A percentile compares a stretch with the other conserved stretches of the same genome.
phyloP scores from a whole-genome alignment of 1,140 invertebrate species.

The Pemphigus obesinymphae region DNA sequence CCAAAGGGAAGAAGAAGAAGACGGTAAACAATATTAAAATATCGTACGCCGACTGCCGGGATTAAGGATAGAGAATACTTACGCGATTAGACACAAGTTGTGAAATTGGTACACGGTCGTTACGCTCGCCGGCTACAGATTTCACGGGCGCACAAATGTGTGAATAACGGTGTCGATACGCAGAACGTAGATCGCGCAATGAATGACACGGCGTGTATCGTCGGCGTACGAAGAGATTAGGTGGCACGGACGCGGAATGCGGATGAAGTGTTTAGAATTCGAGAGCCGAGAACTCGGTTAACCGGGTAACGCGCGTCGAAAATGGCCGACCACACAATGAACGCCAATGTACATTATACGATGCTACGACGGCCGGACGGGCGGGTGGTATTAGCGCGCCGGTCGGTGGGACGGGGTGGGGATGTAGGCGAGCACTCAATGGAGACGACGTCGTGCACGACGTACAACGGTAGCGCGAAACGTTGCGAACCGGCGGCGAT shows the following conservation, averaged over 20 bases:
- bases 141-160: too few relatives aligned
- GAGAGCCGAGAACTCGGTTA: background rate
- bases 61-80: too few relatives aligned
- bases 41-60: too few relatives aligned
- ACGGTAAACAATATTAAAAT: too few relatives aligned
- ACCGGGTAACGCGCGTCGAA: background rate
- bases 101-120: background rate
- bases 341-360: too few relatives aligned
- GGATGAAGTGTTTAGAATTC: background rate
- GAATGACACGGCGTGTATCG: background rate
- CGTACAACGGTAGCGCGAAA: background rate
- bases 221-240: too few relatives aligned
- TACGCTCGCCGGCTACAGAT: background rate
- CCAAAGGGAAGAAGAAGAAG: too few relatives aligned
- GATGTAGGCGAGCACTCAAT: background rate
- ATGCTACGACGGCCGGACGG: too few relatives aligned
- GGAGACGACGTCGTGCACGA: background rate
- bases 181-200: background rate
- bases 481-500: background rate
- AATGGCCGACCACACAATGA: slow-evolving; percentile 15
- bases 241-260: background rate
- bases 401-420: background rate
- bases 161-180: background rate
- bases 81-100: background rate
- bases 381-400: background rate